These are phyloP conservation scores for Drosophila recens DNA, from an alignment of 2,888 invertebrate species.

Conservation along the genomic window DNA sequence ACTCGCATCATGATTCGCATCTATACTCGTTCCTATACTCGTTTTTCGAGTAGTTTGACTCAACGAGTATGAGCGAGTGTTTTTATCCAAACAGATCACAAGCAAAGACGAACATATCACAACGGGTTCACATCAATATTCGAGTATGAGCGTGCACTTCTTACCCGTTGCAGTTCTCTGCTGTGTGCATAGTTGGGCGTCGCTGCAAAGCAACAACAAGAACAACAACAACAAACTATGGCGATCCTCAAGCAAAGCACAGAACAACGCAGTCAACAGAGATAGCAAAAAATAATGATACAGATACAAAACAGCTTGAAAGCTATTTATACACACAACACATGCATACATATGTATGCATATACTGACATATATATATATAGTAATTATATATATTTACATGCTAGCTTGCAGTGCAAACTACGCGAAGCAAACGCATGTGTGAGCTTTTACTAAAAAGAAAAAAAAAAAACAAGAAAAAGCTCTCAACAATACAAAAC, in stretches of 20 bases:
- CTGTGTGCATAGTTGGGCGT: constrained; percentile 44
- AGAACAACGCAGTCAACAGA: constrained; percentile 35
- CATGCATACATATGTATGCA: too few relatives aligned
- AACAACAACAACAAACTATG: constrained; percentile 30
- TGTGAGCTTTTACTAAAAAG: constrained; percentile 35
- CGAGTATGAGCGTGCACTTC: too few relatives aligned
- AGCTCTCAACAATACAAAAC: constrained; percentile 30
- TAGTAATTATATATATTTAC: constrained; percentile 2
- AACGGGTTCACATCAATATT: too few relatives aligned
- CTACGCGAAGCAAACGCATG: constrained; percentile 35
- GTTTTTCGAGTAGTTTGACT: too few relatives aligned
- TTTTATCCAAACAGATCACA: too few relatives aligned
- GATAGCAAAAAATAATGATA: constrained; percentile 36
- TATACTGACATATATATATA: constrained; percentile 1
- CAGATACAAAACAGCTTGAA: constrained; percentile 34
- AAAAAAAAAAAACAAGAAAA: constrained; percentile 11
- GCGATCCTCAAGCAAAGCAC: constrained; percentile 42
- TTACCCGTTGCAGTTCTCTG: too few relatives aligned
- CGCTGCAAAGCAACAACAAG: constrained; percentile 26
- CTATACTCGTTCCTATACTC: too few relatives aligned
- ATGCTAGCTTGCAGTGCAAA: constrained; percentile 39
- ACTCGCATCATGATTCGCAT: too few relatives aligned
- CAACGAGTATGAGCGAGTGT: too few relatives aligned
- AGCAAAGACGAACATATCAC: too few relatives aligned
- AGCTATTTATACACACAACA: constrained; percentile 32